These are phyloP conservation scores for Schizopygopsis malacanthus DNA, from an alignment of 2,797 vertebrate genomes.

Conservation along the genomic window DNA sequence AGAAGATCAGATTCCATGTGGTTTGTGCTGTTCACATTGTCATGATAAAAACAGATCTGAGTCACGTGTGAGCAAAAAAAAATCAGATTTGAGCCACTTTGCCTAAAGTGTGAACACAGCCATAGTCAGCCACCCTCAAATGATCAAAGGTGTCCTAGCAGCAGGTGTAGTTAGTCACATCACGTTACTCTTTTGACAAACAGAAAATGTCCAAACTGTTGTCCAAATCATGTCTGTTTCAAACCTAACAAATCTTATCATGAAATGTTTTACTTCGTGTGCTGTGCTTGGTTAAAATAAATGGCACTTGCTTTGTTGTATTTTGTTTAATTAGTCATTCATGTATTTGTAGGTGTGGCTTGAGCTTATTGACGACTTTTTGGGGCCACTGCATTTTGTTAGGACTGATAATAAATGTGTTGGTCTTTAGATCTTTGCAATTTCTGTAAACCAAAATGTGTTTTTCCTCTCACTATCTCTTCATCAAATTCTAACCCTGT, in stretches of 20 bases:
- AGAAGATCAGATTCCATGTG: too few relatives aligned
- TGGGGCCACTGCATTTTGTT: neutral
- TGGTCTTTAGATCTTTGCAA: neutral
- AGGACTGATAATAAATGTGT: neutral
- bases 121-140: neutral
- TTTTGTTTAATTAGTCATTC: neutral
- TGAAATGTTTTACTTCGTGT: neutral
- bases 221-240: neutral
- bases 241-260: neutral
- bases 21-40: too few relatives aligned
- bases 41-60: too few relatives aligned
- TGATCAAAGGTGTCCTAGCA: neutral
- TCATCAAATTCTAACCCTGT: conserved; percentile 60
- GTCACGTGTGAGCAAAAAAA: too few relatives aligned
- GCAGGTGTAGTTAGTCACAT: neutral
- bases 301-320: neutral
- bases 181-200: neutral
- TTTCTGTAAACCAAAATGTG: conserved; percentile 41
- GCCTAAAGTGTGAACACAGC: too few relatives aligned
- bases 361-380: neutral
- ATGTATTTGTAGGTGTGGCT: neutral
- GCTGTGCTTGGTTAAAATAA: neutral
- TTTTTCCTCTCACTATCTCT: conserved; percentile 45
- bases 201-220: neutral
- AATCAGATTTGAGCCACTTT: too few relatives aligned